Evolutionary conservation across 2,113 vertebrate species (phyloP), one percentile per base, ranked within the genome.

Genomic region (Poicephalus gulielmi): DNA sequence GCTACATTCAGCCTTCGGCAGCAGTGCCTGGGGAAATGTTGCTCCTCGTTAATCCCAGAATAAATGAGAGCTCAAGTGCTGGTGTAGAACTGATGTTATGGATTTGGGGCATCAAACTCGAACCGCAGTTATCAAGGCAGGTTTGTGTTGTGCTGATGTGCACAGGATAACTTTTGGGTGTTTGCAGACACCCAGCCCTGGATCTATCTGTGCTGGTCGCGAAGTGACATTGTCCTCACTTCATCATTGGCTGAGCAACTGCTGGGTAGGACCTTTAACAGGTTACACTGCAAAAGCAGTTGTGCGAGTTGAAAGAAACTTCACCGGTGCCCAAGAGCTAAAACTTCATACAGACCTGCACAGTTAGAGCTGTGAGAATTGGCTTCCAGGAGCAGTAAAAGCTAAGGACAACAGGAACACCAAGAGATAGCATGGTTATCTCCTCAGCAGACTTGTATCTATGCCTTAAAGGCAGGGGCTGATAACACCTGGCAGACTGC

Each of bases 201-300:
- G 7, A 47, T 69, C 13, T 77, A 14, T 7, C 70, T 16, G n/a
- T 55, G 30, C 49, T 41, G 41, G 16, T 22, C 25, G 55, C 41
- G 55, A 41, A 55, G 25, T 43, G 63, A 24, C 3, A 1, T 33
- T 25, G 27, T 77, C 55, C n/a, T 35, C 1, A 0, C 24, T 5
- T 53, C 30, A 17, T 10, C 13, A 7, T 17, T 53, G 63, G 10
- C 70, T 25, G 28, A 17, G 41, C 53, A 62, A 10, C 2, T n/a
- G 10, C 11, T 47, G 16, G 79, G 53, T 69, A 2, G 12, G 12
- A 53, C 30, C 15, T 68, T 46, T 39, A 30, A 8, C 28, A 52
- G 35, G 39, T 24, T 52, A 10, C 53, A 31, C 24, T 41, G 53
- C 30, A 30, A 69, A 62, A 46, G 52, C 23, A 52, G 39, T 17